Evolutionary conservation across 2,888 invertebrate species (phyloP).

Genomic region (Pediacus dermestoides): DNA sequence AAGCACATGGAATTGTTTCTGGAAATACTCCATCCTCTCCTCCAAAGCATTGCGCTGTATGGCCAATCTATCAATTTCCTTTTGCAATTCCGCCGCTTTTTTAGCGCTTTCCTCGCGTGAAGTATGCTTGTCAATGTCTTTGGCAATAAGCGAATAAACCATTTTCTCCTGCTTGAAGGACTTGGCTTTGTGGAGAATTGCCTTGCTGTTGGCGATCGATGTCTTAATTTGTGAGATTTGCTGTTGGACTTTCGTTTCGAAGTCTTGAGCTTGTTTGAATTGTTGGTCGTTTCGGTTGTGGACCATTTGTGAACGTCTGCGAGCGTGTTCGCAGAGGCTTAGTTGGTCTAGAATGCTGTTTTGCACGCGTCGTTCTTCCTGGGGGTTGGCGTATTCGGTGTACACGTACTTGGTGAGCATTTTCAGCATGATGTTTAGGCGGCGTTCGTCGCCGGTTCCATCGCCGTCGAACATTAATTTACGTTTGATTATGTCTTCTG

Average conservation of each 20-base stretch:
- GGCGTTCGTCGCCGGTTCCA: slow-evolving; percentile 92
- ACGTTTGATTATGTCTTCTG: slow-evolving; percentile 91
- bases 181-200: slow-evolving; percentile 76
- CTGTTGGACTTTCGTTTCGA: slow-evolving; percentile 74
- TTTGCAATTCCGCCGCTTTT: slow-evolving; percentile 65
- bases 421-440: slow-evolving; percentile 81
- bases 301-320: slow-evolving; percentile 75
- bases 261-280: slow-evolving; percentile 73
- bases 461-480: slow-evolving; percentile 95
- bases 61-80: slow-evolving; percentile 68
- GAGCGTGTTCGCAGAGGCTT: slow-evolving; percentile 84
- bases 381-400: slow-evolving; percentile 61
- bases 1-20: slow-evolving; percentile 87
- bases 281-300: slow-evolving; percentile 82
- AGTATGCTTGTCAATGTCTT: slow-evolving; percentile 86
- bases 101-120: slow-evolving; percentile 78
- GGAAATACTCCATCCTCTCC: slow-evolving; percentile 72
- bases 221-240: slow-evolving; percentile 76
- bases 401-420: slow-evolving; percentile 79
- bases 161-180: slow-evolving; percentile 84
- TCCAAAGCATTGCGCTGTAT: slow-evolving; percentile 70
- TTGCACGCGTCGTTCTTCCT: slow-evolving; percentile 63
- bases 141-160: slow-evolving; percentile 90
- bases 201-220: slow-evolving; percentile 79
- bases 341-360: slow-evolving; percentile 80